phyloP scores from a whole-genome alignment of 2,113 vertebrate species.

The Marcusenius ussheri region DNA sequence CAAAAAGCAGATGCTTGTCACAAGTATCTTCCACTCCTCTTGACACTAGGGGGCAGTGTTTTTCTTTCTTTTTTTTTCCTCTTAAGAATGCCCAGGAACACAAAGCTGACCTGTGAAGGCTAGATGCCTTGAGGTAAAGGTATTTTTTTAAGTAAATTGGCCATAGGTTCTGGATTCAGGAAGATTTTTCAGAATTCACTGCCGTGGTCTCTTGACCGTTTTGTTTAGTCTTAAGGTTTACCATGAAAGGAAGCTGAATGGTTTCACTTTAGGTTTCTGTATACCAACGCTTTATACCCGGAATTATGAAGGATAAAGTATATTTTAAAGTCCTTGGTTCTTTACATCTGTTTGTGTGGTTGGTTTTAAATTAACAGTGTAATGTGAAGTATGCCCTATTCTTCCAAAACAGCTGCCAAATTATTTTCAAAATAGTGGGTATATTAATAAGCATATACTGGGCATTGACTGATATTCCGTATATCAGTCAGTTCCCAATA shows the following conservation, averaged over 20 bases:
- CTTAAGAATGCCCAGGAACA: neutral
- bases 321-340: neutral
- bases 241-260: neutral
- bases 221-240: neutral
- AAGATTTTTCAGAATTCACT: neutral
- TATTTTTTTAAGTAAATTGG: neutral
- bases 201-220: neutral
- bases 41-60: slow-evolving; percentile 59
- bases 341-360: neutral
- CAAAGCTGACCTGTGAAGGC: neutral
- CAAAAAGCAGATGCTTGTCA: neutral
- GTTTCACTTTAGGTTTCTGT: neutral
- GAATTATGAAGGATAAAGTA: neutral
- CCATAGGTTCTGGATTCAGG: neutral
- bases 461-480: neutral
- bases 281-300: neutral
- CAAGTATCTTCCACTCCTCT: neutral
- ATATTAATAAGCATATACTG: neutral
- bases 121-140: neutral
- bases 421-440: neutral
- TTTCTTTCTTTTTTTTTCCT: neutral
- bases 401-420: neutral
- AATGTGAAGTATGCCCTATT: neutral
- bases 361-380: neutral
- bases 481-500: neutral